Conservation (phyloP, 30 jellyfish, hydroid and myxozoan genomes). For the Turritopsis rubra region DNA sequence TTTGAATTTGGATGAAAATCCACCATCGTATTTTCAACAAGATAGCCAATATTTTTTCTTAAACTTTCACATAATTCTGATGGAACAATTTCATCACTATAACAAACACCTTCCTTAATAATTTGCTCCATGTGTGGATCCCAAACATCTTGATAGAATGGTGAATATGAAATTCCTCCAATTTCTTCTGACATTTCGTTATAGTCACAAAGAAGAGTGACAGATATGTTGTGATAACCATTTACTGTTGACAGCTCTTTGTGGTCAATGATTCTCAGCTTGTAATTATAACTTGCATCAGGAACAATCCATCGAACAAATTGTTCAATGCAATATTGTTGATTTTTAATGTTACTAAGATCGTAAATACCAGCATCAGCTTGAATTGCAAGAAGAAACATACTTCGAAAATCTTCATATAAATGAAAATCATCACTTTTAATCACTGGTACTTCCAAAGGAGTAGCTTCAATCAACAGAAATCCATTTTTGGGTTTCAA, state of each 20-base stretch:
- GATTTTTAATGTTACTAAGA: background rate
- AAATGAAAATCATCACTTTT: background rate
- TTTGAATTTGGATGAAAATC: conserved; percentile 79
- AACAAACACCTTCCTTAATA: conserved; percentile 59
- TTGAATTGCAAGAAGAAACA: background rate
- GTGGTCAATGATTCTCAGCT: background rate
- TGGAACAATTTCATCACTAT: conserved; percentile 39
- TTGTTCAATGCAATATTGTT: background rate
- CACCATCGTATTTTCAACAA: conserved; percentile 43
- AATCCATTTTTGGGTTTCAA: conserved; percentile 2
- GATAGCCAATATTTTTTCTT: conserved; percentile 32
- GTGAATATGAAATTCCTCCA: conserved; percentile 34
- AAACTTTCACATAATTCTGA: conserved; percentile 20
- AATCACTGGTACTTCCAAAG: background rate
- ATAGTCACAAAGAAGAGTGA: conserved; percentile 27
- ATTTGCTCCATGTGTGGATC: conserved; percentile 37
- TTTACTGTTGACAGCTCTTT: background rate
- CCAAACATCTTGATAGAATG: conserved; percentile 42
- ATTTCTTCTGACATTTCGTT: background rate
- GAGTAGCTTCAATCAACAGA: background rate
- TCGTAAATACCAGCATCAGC: background rate
- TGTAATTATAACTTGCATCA: background rate
- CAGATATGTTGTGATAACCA: conserved; percentile 1
- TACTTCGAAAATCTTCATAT: background rate
- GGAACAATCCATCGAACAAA: conserved; percentile 17